Evolutionary conservation across 2,113 vertebrate genomes (phyloP).

Genomic region (Chaetodon auriga): DNA sequence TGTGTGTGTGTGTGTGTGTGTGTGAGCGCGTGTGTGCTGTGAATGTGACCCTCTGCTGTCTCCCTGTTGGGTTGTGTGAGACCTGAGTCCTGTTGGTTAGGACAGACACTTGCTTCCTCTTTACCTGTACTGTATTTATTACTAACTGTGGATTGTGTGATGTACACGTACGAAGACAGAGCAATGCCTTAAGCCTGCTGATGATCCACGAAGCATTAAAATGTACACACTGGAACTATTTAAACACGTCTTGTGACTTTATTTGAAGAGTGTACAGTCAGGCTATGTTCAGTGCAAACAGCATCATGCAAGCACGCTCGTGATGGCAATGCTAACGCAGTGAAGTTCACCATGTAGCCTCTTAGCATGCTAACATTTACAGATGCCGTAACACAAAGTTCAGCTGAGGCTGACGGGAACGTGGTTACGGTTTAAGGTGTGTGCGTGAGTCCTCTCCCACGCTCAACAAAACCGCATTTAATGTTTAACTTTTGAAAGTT

Average conservation of each 20-base stretch:
- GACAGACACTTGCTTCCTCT: conserved; percentile 61
- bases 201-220: conserved; percentile 72
- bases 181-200: conserved; percentile 83
- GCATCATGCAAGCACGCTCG: not conserved
- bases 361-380: too few relatives aligned
- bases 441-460: too few relatives aligned
- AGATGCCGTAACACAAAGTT: too few relatives aligned
- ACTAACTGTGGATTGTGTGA: conserved; percentile 70
- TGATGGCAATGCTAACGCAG: too few relatives aligned
- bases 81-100: conserved; percentile 47
- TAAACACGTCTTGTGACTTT: conserved; percentile 18
- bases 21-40: not conserved
- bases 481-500: too few relatives aligned
- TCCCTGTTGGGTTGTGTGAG: conserved; percentile 45
- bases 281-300: not conserved
- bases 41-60: conserved; percentile 54
- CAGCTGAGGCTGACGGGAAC: too few relatives aligned
- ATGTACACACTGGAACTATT: conserved; percentile 84
- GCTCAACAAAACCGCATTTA: too few relatives aligned
- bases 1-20: conserved; percentile 8
- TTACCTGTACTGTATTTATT: conserved; percentile 78
- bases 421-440: too few relatives aligned
- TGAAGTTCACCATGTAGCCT: too few relatives aligned
- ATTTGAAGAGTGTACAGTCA: not conserved
- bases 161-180: conserved; percentile 58